These are phyloP conservation scores for Henricia sp. DNA, from an alignment of 53 echinoderm and acorn worm species.

Conservation along the genomic window DNA sequence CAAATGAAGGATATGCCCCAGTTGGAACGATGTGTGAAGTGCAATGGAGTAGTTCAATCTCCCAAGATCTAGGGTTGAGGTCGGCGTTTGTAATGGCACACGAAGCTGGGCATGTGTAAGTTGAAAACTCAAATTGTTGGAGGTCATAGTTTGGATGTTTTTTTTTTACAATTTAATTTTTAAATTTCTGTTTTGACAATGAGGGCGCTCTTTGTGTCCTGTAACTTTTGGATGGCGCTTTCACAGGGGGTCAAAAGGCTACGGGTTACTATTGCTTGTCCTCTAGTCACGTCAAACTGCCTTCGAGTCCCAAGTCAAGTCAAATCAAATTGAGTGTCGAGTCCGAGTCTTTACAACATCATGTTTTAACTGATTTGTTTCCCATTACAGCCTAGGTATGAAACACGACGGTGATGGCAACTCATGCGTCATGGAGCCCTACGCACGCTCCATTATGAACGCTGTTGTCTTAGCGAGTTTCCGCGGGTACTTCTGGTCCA, in stretches of 20 bases:
- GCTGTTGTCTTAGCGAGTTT: slow-evolving; percentile 83
- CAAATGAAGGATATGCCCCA: slow-evolving; percentile 89
- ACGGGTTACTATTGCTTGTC: too few species aligned
- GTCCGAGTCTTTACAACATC: too few species aligned
- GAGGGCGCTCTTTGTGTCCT: too few species aligned
- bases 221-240: too few species aligned
- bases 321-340: too few species aligned
- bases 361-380: neutral
- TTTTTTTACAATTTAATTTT: too few species aligned
- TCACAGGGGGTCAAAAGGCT: too few species aligned
- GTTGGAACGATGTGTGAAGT: slow-evolving; percentile 88
- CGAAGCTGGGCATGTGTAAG: slow-evolving; percentile 94
- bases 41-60: slow-evolving; percentile 83
- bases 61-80: slow-evolving; percentile 82
- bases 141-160: too few species aligned
- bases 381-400: slow-evolving; percentile 79
- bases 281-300: too few species aligned
- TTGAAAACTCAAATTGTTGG: too few species aligned
- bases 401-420: slow-evolving; percentile 89
- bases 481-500: slow-evolving; percentile 93
- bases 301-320: too few species aligned
- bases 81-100: slow-evolving; percentile 88
- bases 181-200: too few species aligned
- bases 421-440: slow-evolving; percentile 68
- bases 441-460: slow-evolving; percentile 85